Evolutionary conservation across 2,113 vertebrate genomes (phyloP).

Genomic region (Bambusicola thoracicus): DNA sequence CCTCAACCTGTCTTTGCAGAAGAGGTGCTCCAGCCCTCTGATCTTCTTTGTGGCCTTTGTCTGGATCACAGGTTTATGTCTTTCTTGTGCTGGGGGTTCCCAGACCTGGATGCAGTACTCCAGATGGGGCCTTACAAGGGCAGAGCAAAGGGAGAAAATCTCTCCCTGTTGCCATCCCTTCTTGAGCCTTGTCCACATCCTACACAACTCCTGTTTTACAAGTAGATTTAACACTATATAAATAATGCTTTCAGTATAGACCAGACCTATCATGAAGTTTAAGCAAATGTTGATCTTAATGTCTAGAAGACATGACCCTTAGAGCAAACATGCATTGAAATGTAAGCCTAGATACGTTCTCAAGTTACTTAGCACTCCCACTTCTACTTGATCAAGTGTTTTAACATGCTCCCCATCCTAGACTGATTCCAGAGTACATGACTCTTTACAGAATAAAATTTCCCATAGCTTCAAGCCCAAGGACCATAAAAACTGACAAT

Average conservation of each 20-base stretch:
- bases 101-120: not conserved
- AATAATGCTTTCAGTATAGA: not conserved
- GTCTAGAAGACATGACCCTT: not conserved
- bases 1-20: not conserved
- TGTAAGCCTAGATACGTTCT: not conserved
- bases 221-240: not conserved
- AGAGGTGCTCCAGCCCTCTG: not conserved
- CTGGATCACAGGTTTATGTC: not conserved
- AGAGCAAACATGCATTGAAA: not conserved
- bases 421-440: not conserved
- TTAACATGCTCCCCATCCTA: not conserved
- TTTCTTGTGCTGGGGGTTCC: not conserved
- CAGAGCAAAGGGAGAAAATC: not conserved
- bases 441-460: not conserved
- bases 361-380: not conserved
- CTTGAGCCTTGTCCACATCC: not conserved
- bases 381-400: not conserved
- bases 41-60: not conserved
- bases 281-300: not conserved
- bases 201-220: not conserved
- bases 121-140: not conserved
- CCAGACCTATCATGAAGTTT: not conserved
- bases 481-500: not conserved
- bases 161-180: not conserved
- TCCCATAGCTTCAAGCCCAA: not conserved